These are phyloP conservation scores for Choristoneura fumiferana DNA, from an alignment of 1,140 invertebrate species.

Conservation along the genomic window DNA sequence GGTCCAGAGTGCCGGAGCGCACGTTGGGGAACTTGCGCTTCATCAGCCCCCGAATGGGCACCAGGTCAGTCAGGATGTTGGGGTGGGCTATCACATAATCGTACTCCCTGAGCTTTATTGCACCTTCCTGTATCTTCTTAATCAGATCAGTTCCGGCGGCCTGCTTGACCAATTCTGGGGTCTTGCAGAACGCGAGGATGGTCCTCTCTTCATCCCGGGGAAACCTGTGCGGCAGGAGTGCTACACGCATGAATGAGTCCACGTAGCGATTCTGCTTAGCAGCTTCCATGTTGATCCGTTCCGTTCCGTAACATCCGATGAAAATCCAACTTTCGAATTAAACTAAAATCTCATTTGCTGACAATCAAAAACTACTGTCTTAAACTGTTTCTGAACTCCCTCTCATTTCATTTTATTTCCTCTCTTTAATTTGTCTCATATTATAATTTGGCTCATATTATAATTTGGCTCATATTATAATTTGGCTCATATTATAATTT, in stretches of 20 bases:
- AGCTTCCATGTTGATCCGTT: constrained; percentile 85
- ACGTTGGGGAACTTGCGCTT: constrained; percentile 86
- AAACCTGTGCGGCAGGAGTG: constrained; percentile 82
- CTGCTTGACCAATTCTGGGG: constrained; percentile 76
- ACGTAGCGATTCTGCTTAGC: constrained; percentile 80
- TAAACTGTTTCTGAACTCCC: too few species aligned
- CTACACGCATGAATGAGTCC: constrained; percentile 81
- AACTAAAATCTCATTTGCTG: too few species aligned
- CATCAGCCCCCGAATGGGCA: constrained; percentile 85
- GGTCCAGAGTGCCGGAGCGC: constrained; percentile 82
- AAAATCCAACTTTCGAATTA: too few species aligned
- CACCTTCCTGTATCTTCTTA: constrained; percentile 86
- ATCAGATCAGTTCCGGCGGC: constrained; percentile 84
- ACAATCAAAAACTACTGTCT: too few species aligned
- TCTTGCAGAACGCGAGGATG: constrained; percentile 86
- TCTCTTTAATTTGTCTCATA: too few species aligned
- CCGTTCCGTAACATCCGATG: too few species aligned
- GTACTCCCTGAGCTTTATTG: constrained; percentile 84
- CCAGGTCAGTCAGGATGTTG: constrained; percentile 86
- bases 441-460: too few species aligned
- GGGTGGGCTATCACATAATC: constrained; percentile 87
- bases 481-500: too few species aligned
- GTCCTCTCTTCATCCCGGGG: constrained; percentile 81
- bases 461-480: too few species aligned
- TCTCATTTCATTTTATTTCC: too few species aligned